phyloP scores from a whole-genome alignment of 2,888 invertebrate genomes.

The Euzetes globulus region DNA sequence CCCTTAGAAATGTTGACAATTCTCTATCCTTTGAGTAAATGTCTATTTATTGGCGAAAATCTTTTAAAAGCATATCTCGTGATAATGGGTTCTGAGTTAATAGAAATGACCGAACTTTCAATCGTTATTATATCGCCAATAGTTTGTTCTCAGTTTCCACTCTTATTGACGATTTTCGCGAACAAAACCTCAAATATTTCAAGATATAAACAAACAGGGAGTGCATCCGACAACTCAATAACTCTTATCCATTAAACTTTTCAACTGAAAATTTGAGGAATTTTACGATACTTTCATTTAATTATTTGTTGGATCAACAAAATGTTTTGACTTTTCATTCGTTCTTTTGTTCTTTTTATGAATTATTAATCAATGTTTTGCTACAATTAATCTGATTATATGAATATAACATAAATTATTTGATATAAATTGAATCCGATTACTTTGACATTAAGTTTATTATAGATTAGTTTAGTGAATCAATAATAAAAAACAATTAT shows the following conservation, averaged over 20 bases:
- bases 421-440: constrained; percentile 10
- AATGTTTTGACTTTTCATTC: constrained; percentile 15
- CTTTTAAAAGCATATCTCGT: constrained; percentile 22
- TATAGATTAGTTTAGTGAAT: not conserved
- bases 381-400: constrained; percentile 4
- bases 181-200: not conserved
- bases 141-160: no score
- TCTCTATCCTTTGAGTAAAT: constrained; percentile 25
- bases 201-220: no score
- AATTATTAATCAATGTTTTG: not conserved
- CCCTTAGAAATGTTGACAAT: constrained; percentile 11
- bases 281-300: no score
- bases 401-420: constrained; percentile 4
- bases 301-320: not conserved
- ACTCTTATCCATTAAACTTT: no score
- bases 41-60: constrained; percentile 23
- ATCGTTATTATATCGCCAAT: not conserved
- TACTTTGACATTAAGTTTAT: constrained; percentile 10
- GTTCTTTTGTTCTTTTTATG: not conserved
- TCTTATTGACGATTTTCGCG: no score
- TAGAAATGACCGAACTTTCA: constrained; percentile 4
- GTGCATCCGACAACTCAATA: constrained; percentile 7
- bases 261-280: no score
- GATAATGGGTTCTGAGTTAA: not conserved
- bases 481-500: not conserved